These are phyloP conservation scores for Galleria mellonella DNA, from an alignment of 1,140 invertebrate genomes.

Conservation along the genomic window DNA sequence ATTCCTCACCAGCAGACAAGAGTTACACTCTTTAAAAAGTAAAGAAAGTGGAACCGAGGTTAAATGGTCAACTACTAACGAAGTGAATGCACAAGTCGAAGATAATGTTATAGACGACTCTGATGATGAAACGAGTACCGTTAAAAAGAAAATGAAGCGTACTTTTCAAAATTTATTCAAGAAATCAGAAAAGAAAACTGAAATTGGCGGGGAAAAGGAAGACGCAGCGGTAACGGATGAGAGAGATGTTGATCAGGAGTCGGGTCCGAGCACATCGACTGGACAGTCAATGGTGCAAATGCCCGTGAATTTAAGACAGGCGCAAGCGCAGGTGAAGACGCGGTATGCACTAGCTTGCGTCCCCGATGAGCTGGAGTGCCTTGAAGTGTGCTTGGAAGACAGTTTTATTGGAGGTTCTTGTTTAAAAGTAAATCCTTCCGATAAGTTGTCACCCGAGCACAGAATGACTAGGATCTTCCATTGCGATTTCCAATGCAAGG, in stretches of 20 bases:
- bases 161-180: no score
- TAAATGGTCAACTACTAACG: no score
- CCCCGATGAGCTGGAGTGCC: constrained; percentile 33
- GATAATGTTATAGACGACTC: background rate
- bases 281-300: constrained; percentile 24
- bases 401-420: constrained; percentile 54
- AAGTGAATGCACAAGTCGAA: no score
- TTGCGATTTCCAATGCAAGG: constrained; percentile 38
- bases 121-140: background rate
- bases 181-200: no score
- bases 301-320: constrained; percentile 26
- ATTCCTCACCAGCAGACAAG: constrained; percentile 16
- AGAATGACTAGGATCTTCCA: constrained; percentile 37
- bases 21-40: constrained; percentile 11
- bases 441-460: constrained; percentile 24
- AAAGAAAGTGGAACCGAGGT: no score
- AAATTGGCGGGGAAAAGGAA: background rate
- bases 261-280: background rate
- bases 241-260: no score
- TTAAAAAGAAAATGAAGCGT: background rate
- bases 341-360: constrained; percentile 29
- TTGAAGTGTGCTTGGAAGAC: constrained; percentile 44
- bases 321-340: constrained; percentile 11
- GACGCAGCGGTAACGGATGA: no score
- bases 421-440: constrained; percentile 38